Percentiles rank a stretch among this genome's conserved stretches.
phyloP scores from a whole-genome alignment of 2,888 invertebrate genomes.

The Notodonta ziczac region DNA sequence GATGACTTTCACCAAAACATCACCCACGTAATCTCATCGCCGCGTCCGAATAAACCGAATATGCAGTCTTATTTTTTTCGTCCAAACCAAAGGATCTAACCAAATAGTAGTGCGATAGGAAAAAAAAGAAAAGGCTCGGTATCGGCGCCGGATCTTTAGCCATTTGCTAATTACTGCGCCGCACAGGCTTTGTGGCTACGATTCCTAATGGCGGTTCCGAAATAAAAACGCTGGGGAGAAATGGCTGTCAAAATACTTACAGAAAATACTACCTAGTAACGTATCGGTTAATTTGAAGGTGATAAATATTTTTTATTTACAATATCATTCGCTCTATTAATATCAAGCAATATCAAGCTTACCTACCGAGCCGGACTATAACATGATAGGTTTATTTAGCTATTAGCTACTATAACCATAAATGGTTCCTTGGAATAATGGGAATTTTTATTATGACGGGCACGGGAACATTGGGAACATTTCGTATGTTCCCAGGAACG shows the following conservation, averaged over 20 bases:
- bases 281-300: too few species aligned
- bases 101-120: slow-evolving; percentile 41
- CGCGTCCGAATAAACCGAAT: slow-evolving; percentile 10
- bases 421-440: too few species aligned
- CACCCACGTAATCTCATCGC: background rate
- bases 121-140: slow-evolving; percentile 35
- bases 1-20: background rate
- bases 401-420: too few species aligned
- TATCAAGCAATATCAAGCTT: too few species aligned
- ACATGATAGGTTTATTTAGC: too few species aligned
- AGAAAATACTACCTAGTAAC: slow-evolving; percentile 7
- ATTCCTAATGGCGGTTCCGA: slow-evolving; percentile 31
- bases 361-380: too few species aligned
- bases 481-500: too few species aligned
- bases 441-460: too few species aligned
- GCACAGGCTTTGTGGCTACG: slow-evolving; percentile 54
- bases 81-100: slow-evolving; percentile 41
- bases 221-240: slow-evolving; percentile 31
- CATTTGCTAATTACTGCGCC: slow-evolving; percentile 78
- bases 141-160: slow-evolving; percentile 59
- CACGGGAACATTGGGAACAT: too few species aligned
- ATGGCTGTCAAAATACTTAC: slow-evolving; percentile 12
- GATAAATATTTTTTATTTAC: too few species aligned
- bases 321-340: too few species aligned
- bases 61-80: slow-evolving; percentile 19